These are phyloP conservation scores for Gari tellinella DNA, from an alignment of 2,888 invertebrate species.

Conservation along the genomic window DNA sequence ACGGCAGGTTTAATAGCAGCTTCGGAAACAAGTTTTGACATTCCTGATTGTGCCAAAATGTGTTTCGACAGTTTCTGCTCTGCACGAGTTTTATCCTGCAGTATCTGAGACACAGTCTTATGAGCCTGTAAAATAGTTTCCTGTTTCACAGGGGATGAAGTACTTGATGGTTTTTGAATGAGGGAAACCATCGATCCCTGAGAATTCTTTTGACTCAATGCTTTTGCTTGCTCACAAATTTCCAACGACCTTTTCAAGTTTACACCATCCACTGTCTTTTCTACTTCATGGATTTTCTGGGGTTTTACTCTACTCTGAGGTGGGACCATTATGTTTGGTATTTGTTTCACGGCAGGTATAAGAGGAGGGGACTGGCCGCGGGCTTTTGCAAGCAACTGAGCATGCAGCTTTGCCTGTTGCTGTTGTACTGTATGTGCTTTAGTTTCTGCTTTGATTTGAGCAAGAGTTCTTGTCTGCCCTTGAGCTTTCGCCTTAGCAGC, in stretches of 20 bases:
- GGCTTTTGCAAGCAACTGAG: conserved; percentile 52
- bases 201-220: conserved; percentile 88
- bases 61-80: conserved; percentile 36
- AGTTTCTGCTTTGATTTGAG: conserved; percentile 80
- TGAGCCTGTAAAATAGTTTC: conserved; percentile 44
- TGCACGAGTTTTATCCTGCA: conserved; percentile 51
- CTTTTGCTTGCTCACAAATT: conserved; percentile 91
- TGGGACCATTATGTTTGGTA: conserved; percentile 58
- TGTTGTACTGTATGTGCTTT: conserved; percentile 66
- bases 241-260: conserved; percentile 97
- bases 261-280: conserved; percentile 85
- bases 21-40: conserved; percentile 66
- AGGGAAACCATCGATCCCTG: conserved; percentile 48
- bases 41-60: conserved; percentile 38
- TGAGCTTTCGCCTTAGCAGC: conserved; percentile 66
- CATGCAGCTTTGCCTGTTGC: conserved; percentile 59
- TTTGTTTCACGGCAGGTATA: conserved; percentile 29
- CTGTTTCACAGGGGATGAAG: conserved; percentile 42
- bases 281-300: conserved; percentile 39
- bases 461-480: conserved; percentile 80
- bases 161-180: conserved; percentile 48
- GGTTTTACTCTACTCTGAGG: conserved; percentile 42
- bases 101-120: conserved; percentile 59
- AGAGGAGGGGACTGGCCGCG: conserved; percentile 37
- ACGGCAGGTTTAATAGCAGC: conserved; percentile 37